Percentiles rank a stretch among this genome's conserved stretches.
phyloP scores from a whole-genome alignment of 2,888 invertebrate species.

The Actias luna region DNA sequence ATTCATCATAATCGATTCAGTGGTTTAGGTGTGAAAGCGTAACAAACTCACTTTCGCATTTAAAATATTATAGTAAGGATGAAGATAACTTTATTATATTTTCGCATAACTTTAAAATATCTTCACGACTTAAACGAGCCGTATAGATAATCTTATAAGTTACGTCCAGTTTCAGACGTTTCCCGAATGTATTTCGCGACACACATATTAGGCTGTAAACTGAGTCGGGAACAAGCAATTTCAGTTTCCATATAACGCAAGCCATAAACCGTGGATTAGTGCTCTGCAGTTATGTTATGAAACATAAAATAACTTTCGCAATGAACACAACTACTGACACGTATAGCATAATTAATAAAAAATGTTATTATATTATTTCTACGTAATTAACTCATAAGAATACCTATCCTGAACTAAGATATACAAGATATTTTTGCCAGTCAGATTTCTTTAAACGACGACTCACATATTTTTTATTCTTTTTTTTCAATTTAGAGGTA shows the following conservation, averaged over 20 bases:
- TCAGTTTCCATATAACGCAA: not conserved
- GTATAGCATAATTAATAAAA: not conserved
- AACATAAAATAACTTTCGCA: constrained; percentile 47
- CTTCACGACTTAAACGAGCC: not conserved
- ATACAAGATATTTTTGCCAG: too few species aligned
- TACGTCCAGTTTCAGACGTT: constrained; percentile 13
- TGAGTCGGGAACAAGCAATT: constrained; percentile 11
- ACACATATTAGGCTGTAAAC: constrained; percentile 10
- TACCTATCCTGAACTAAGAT: too few species aligned
- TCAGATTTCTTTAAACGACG: too few species aligned
- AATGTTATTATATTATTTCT: not conserved
- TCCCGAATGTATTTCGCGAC: not conserved
- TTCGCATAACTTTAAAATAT: not conserved
- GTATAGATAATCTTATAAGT: not conserved
- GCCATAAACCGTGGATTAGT: not conserved
- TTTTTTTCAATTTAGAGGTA: too few species aligned
- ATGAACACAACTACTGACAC: constrained; percentile 39
- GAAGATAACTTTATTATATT: not conserved
- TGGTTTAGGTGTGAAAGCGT: too few species aligned
- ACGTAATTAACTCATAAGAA: not conserved
- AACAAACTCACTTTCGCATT: too few species aligned
- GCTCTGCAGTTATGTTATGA: constrained; percentile 17
- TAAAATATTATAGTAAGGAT: too few species aligned
- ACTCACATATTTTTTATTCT: too few species aligned
- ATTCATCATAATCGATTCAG: too few species aligned